Conservation (phyloP, 23 tunicate species). For the Styela clava region DNA sequence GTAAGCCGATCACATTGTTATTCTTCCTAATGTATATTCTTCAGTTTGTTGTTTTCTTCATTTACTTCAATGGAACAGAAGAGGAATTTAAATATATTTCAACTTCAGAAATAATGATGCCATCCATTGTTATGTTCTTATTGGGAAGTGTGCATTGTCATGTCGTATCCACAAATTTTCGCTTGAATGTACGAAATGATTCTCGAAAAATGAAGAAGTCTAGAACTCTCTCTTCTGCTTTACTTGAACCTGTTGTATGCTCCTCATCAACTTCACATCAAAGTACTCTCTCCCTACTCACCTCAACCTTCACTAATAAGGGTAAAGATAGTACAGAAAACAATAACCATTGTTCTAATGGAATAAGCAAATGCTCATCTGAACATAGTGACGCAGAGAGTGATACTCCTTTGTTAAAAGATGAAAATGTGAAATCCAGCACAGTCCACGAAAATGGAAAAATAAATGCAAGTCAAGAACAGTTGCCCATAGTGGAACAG, state of each 20-base stretch:
- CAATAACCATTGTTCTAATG: neutral
- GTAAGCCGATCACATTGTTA: slow-evolving; percentile 15
- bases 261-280: slow-evolving; percentile 10
- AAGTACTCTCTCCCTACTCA: slow-evolving; percentile 36
- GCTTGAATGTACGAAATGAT: slow-evolving; percentile 6
- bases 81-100: slow-evolving; percentile 26
- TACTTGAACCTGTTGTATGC: slow-evolving; percentile 63
- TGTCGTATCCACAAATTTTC: slow-evolving; percentile 70
- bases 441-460: neutral
- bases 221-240: slow-evolving; percentile 59
- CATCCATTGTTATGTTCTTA: slow-evolving; percentile 44
- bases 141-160: slow-evolving; percentile 81
- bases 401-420: neutral
- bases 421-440: neutral
- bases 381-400: neutral
- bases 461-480: neutral
- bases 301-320: slow-evolving; percentile 24
- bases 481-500: neutral
- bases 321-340: neutral
- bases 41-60: slow-evolving; percentile 6
- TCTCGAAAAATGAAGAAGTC: slow-evolving; percentile 11
- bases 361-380: too few relatives aligned
- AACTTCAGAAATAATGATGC: slow-evolving; percentile 44
- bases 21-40: slow-evolving; percentile 39
- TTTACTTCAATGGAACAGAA: slow-evolving; percentile 6